Base-by-base conservation (phyloP, 2,113 vertebrate species). In the Patagioenas fasciata region DNA sequence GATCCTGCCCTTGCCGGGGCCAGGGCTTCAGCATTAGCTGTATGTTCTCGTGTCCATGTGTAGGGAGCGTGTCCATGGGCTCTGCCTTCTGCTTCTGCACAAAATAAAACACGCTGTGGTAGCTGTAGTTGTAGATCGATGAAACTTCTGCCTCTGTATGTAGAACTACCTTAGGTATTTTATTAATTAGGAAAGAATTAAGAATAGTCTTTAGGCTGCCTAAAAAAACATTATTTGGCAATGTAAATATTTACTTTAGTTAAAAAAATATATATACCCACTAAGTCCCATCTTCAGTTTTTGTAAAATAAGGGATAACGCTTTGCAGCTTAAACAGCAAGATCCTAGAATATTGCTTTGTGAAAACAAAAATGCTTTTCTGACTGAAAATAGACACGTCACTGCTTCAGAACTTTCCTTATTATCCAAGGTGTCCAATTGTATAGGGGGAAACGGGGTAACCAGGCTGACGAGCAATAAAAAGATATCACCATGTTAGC, bases 401-500 rank as follows among this genome's bases (percentile, higher is more conserved):
- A 32, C 83, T 1, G 21, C 65, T 84, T 71, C 50, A 57, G 77
- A 92, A 82, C 67, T 69, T 87, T 10, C 51, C 7, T 0, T 79
- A 14, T 53, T 78, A 51, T 78, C 65, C 75, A 75, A 94, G 65
- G 77, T 47, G 53, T 78, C 92, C 89, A 13, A 9, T 89, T 84
- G 88, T 89, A 80, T 19, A 60, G 58, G 91, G 94, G 70, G 89
- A 85, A 92, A 67, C 6, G 36, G 89, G 93, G 96, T 90, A 95
- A 93, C 77, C 88, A 85, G 90, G 94, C 94, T 94, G 93, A 89
- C 48, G 80, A 95, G 89, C 95, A 97, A 98, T 98, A 97, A 98
- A 97, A 97, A 97, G 97, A 97, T 97, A 97, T 97, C 96, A 97
- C 89, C 96, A 96, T 97, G 97, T 97, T 96, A 65, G 95, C 88